Evolutionary conservation across 2,888 invertebrate species (phyloP).

Genomic region (Polydrusus pterygomalis): DNA sequence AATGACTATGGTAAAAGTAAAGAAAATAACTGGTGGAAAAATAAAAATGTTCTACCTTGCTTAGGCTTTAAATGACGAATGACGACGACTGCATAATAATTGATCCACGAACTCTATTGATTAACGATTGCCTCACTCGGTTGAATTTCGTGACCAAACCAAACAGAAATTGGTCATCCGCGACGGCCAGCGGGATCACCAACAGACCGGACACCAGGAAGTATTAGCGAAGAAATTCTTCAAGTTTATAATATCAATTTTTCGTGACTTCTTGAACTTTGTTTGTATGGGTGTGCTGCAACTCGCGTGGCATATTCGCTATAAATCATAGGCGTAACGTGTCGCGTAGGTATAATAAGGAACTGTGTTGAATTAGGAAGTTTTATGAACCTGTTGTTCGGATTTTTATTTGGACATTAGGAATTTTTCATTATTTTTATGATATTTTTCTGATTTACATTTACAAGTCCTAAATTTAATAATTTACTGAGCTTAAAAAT

Average conservation of each 20-base stretch:
- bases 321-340: slow-evolving; percentile 11
- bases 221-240: slow-evolving; percentile 17
- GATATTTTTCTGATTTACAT: no score
- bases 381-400: no score
- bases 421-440: no score
- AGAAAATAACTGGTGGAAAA: no score
- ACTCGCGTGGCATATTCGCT: slow-evolving; percentile 26
- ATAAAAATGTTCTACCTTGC: no score
- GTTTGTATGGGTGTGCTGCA: slow-evolving; percentile 35
- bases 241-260: slow-evolving; percentile 6
- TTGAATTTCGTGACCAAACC: slow-evolving; percentile 45
- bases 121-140: slow-evolving; percentile 9
- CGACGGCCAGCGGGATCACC: slow-evolving; percentile 41
- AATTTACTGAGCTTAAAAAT: no score
- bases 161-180: slow-evolving; percentile 46
- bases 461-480: no score
- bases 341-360: neutral
- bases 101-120: slow-evolving; percentile 24
- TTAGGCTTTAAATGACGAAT: no score
- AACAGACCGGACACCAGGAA: slow-evolving; percentile 39
- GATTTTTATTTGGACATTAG: no score
- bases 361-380: neutral
- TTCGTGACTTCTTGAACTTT: slow-evolving; percentile 34
- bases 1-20: no score
- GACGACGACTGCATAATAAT: neutral